phyloP scores from a whole-genome alignment of 2,113 vertebrate species.

The Hemibagrus wyckioides region DNA sequence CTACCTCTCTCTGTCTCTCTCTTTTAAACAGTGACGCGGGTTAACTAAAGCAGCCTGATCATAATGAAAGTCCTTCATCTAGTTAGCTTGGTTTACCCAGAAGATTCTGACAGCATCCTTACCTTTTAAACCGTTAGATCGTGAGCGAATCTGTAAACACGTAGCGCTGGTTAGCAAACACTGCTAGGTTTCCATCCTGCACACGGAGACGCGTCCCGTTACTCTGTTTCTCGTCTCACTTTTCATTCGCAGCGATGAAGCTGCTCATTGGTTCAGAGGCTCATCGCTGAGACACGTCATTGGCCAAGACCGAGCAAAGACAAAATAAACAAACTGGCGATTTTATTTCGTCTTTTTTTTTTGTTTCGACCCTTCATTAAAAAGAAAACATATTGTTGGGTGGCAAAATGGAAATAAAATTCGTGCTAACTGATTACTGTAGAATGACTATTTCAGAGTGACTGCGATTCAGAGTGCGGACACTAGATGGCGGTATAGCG shows the following conservation, averaged over 20 bases:
- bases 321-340: not conserved
- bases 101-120: not conserved
- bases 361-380: not conserved
- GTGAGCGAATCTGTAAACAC: not conserved
- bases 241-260: conserved; percentile 17
- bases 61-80: not conserved
- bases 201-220: conserved; percentile 43
- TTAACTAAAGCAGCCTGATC: not conserved
- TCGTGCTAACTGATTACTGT: not conserved
- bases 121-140: conserved; percentile 32
- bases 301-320: not conserved
- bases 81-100: not conserved
- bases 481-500: not conserved
- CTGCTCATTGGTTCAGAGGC: conserved; percentile 23
- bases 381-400: too few species aligned
- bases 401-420: not conserved
- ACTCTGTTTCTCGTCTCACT: conserved; percentile 1
- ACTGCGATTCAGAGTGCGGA: not conserved
- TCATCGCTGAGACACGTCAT: conserved; percentile 34
- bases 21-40: not conserved
- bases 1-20: not conserved
- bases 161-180: not conserved
- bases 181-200: conserved; percentile 1
- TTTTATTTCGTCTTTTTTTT: not conserved
- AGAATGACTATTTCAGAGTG: not conserved